Evolutionary conservation across 2,797 vertebrate genomes (phyloP), one percentile per base, ranked within the genome.

Genomic region (Pseudomugil tenellus): DNA sequence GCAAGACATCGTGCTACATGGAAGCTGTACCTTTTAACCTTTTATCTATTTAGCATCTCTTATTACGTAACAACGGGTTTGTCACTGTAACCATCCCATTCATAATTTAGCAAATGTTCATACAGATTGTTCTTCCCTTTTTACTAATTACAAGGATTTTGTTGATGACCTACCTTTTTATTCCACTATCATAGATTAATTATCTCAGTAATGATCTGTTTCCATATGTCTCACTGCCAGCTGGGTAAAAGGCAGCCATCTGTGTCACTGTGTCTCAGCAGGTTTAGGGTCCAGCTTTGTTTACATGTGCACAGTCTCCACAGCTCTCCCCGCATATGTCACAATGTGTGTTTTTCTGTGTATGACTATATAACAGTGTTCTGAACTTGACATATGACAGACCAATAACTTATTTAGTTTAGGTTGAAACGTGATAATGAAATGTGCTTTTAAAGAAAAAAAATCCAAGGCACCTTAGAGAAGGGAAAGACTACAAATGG

Each of bases 181-280:
- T 53, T 37, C 57, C 60, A 63, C 32, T 65, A 41, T 70, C 49
- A 58, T 25, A 25, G 48, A 48, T 62, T 65, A 70, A 72, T 61
- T 68, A 63, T 26, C 32, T 60, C 13, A 25, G 67, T 87, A 81
- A 87, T 75, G 74, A 83, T 83, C 51, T 61, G 57, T 59, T 39
- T 72, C 58, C 70, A 48, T 66, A 61, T 76, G 72, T 77, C 72
- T 60, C 67, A 7, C 57, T 76, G 65, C 59, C 81, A 78, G 74
- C 72, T 74, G 72, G 67, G 62, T 59, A 31, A 70, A 70, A 79
- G 59, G 58, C 64, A 70, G 76, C 76, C 80, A 79, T 80, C 78
- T 85, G 69, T 77, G 72, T 39, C 63, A 70, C 61, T 72, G 59
- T 72, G 71, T 72, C 75, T 81, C 66, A 57, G 70, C 63, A 82